These are phyloP conservation scores for Lagodon rhomboides DNA, from an alignment of 2,797 vertebrate species.

Conservation along the genomic window DNA sequence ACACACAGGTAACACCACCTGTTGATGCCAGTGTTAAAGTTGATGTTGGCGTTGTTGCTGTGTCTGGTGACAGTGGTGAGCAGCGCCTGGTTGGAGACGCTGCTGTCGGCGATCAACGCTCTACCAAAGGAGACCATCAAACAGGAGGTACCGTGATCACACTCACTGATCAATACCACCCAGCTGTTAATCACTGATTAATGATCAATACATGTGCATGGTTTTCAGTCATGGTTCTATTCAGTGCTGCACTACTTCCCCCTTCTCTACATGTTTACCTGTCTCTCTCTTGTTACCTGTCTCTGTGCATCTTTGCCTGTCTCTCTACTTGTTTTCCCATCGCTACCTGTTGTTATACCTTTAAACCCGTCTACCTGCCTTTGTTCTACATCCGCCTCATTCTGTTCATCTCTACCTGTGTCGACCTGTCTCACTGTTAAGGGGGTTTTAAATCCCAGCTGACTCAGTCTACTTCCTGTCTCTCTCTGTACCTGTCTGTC, in stretches of 20 bases:
- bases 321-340: no score
- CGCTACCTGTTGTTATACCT: neutral
- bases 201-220: neutral
- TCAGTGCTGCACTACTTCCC: no score
- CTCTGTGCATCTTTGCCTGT: neutral
- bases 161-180: neutral
- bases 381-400: no score
- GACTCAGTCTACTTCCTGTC: neutral
- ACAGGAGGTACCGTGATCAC: slow-evolving; percentile 88
- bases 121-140: slow-evolving; percentile 95
- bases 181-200: neutral
- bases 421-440: neutral
- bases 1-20: no score
- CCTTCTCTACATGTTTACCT: neutral
- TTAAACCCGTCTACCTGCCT: neutral
- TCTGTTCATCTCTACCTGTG: neutral
- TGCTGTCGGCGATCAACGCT: slow-evolving; percentile 91
- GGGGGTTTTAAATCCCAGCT: neutral
- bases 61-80: slow-evolving; percentile 88
- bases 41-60: neutral
- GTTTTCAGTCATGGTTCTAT: neutral
- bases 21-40: no score
- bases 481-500: neutral
- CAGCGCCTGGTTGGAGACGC: slow-evolving; percentile 95
- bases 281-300: no score